These are phyloP conservation scores for Cinclus cinclus DNA, from an alignment of 2,113 vertebrate species.

Conservation along the genomic window DNA sequence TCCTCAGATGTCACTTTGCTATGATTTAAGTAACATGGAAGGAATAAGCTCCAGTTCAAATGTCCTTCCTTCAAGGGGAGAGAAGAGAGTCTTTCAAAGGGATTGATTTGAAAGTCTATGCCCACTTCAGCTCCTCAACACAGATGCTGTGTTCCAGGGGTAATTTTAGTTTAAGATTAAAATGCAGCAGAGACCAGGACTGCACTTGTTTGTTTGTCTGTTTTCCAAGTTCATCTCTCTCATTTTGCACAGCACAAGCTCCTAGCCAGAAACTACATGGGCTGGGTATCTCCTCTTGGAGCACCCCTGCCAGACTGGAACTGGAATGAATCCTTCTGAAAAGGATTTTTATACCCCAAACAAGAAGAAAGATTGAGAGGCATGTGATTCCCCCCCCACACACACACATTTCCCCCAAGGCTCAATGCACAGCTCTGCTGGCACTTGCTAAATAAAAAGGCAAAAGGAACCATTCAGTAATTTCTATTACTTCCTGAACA, in stretches of 20 bases:
- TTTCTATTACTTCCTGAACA: conserved; percentile 32
- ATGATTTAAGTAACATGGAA: background rate
- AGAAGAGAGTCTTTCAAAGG: background rate
- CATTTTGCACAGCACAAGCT: background rate
- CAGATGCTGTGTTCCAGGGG: background rate
- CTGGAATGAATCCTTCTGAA: conserved; percentile 16
- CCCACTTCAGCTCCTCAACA: background rate
- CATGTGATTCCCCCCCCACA: background rate
- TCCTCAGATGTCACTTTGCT: background rate
- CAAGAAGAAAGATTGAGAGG: conserved; percentile 28
- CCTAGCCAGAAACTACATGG: background rate
- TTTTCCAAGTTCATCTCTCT: background rate
- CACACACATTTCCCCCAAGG: background rate
- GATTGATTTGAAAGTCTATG: background rate
- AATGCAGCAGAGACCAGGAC: background rate
- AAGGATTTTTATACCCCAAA: conserved; percentile 17
- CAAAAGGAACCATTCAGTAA: conserved; percentile 47
- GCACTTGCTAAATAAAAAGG: conserved; percentile 39
- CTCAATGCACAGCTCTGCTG: conserved; percentile 4
- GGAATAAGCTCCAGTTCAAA: background rate
- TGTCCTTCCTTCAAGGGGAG: background rate
- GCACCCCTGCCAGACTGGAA: conserved; percentile 13
- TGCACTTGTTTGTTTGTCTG: background rate
- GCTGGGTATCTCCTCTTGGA: background rate
- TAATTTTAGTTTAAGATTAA: conserved; percentile 39